Evolutionary conservation across 2,113 vertebrate species (phyloP).

Genomic region (Lagopus muta): DNA sequence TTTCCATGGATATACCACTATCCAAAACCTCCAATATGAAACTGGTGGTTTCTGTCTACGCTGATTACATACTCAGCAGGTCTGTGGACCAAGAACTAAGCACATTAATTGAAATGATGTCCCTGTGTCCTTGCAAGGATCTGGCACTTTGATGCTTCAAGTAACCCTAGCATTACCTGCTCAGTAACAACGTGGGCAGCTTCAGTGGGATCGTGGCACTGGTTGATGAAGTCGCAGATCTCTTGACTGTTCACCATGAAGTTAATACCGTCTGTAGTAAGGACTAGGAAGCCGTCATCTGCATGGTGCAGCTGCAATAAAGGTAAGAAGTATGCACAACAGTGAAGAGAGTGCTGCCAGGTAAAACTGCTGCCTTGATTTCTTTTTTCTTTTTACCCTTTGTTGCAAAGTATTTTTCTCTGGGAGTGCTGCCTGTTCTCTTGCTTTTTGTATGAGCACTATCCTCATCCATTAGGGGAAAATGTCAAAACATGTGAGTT

Average conservation of each 20-base stretch:
- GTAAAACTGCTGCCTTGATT: accelerated
- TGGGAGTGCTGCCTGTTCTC: background rate
- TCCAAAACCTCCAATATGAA: background rate
- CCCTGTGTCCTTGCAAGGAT: background rate
- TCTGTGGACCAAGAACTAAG: background rate
- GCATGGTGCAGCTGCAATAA: conserved; percentile 87
- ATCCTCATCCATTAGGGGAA: background rate
- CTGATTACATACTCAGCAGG: background rate
- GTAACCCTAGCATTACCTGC: conserved; percentile 80
- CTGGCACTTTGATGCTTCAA: background rate
- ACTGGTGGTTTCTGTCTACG: background rate
- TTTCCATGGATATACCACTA: background rate
- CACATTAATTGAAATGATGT: background rate
- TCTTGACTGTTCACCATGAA: conserved; percentile 99
- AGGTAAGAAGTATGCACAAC: background rate
- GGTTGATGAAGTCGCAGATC: conserved; percentile 93
- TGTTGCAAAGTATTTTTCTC: background rate
- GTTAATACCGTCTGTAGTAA: conserved; percentile 97
- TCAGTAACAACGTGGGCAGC: conserved; percentile 93
- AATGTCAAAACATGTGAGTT: background rate
- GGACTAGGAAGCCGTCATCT: conserved; percentile 91
- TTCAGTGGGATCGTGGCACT: conserved; percentile 92
- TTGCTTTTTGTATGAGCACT: background rate
- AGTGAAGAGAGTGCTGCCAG: background rate
- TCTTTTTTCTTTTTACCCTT: no score